These are phyloP conservation scores for Chymomyza procnemis DNA, from an alignment of 2,888 invertebrate species.

Conservation along the genomic window DNA sequence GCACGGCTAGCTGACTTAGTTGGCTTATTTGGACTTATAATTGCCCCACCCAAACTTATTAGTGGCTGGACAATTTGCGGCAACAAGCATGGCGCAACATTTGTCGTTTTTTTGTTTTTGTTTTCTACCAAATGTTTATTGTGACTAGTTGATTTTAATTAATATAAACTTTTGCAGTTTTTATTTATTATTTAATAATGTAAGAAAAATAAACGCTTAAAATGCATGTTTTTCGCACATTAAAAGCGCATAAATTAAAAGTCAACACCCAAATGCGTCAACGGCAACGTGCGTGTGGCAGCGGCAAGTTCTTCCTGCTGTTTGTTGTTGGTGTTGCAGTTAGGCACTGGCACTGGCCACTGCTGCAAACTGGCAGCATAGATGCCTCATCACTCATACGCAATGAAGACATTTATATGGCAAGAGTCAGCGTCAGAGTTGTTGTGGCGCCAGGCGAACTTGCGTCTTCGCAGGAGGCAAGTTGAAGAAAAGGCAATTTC, in stretches of 20 bases:
- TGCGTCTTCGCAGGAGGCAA: slow-evolving; percentile 38
- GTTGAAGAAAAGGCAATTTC: slow-evolving; percentile 21
- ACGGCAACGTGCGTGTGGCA: slow-evolving; percentile 43
- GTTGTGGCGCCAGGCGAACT: slow-evolving; percentile 56
- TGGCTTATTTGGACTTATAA: slow-evolving; percentile 31
- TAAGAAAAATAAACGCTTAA: slow-evolving; percentile 67
- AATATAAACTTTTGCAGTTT: slow-evolving; percentile 49
- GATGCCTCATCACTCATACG: slow-evolving; percentile 69
- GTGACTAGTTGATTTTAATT: slow-evolving; percentile 40
- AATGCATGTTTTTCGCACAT: slow-evolving; percentile 73
- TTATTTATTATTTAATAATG: slow-evolving; percentile 57
- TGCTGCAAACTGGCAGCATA: slow-evolving; percentile 35
- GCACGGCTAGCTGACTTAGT: slow-evolving; percentile 1
- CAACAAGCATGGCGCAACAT: not conserved
- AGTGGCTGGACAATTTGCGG: not conserved
- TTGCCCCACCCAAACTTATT: slow-evolving; percentile 40
- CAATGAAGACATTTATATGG: slow-evolving; percentile 73
- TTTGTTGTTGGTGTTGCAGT: not conserved
- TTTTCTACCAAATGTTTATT: not conserved
- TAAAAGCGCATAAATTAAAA: slow-evolving; percentile 72
- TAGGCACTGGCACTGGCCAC: too few relatives aligned
- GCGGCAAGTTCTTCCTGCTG: not conserved
- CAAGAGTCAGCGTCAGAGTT: slow-evolving; percentile 46
- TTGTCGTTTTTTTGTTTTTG: not conserved
- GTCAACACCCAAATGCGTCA: slow-evolving; percentile 72